Evolutionary conservation across 2,113 vertebrate genomes (phyloP).

Genomic region (Gallinago jamesoni): DNA sequence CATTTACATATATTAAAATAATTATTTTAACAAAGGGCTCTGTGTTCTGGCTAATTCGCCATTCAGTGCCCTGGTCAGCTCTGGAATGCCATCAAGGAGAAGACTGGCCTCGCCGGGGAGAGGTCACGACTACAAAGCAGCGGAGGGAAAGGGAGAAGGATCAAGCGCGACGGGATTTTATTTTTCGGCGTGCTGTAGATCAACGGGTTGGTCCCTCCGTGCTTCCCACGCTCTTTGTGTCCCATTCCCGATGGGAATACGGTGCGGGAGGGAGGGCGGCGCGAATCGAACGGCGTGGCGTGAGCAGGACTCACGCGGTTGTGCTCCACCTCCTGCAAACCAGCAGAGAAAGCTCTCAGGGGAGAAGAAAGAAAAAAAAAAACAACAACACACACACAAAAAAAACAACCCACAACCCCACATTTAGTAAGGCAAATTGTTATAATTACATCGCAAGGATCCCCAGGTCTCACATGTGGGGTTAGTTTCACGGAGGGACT

Average conservation of each 20-base stretch:
- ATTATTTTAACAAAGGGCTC: background rate
- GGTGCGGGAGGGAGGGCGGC: background rate
- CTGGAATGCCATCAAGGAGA: slow-evolving; percentile 14
- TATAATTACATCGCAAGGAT: background rate
- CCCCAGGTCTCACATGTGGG: background rate
- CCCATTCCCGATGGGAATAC: background rate
- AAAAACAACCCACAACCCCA: background rate
- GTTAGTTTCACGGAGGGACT: background rate
- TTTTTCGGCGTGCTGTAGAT: background rate
- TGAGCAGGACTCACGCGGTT: background rate
- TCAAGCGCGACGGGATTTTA: background rate
- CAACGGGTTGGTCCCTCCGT: background rate
- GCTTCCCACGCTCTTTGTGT: slow-evolving; percentile 41
- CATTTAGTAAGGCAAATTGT: background rate
- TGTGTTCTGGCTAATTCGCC: slow-evolving; percentile 37
- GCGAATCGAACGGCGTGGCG: accelerated
- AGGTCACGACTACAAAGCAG: slow-evolving; percentile 41
- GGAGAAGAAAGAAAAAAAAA: background rate
- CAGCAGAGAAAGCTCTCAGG: background rate
- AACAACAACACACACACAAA: too few species aligned
- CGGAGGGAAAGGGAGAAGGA: slow-evolving; percentile 5
- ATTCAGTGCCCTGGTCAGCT: slow-evolving; percentile 17
- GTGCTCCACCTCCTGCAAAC: background rate
- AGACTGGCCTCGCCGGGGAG: background rate
- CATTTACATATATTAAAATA: background rate